These are phyloP conservation scores for Sciurus vulgaris DNA, from an alignment of 2,797 vertebrate species.

Conservation along the genomic window DNA sequence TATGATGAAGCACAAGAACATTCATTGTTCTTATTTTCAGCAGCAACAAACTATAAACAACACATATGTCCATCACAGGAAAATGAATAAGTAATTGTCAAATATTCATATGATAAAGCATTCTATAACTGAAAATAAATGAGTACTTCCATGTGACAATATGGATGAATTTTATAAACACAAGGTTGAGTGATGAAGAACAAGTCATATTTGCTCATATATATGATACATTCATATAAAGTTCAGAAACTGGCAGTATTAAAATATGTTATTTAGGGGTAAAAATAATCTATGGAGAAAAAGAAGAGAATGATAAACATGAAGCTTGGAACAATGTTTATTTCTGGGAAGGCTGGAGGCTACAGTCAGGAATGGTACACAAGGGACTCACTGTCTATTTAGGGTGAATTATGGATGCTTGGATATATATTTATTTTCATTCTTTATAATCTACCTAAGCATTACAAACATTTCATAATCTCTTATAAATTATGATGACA, in stretches of 20 bases:
- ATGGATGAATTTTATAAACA: constrained; percentile 19
- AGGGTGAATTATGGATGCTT: background rate
- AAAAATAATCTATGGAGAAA: constrained; percentile 15
- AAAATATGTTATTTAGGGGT: background rate
- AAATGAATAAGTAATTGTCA: background rate
- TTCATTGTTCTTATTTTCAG: constrained; percentile 1
- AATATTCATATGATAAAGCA: background rate
- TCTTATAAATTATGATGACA: background rate
- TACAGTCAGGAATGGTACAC: background rate
- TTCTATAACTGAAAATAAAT: background rate
- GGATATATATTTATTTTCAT: background rate
- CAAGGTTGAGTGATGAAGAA: background rate
- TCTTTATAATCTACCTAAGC: background rate
- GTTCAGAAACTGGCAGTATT: background rate
- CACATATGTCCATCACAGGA: background rate
- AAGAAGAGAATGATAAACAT: background rate
- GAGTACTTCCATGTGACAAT: background rate
- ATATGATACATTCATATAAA: background rate
- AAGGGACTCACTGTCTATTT: background rate
- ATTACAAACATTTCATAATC: background rate
- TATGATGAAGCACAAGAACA: background rate
- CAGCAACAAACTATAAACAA: background rate
- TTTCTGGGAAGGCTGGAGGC: background rate
- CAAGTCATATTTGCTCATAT: background rate
- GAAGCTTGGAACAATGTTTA: background rate